Base-by-base conservation (phyloP, 2,797 vertebrate genomes). In the Sternotherus odoratus region DNA sequence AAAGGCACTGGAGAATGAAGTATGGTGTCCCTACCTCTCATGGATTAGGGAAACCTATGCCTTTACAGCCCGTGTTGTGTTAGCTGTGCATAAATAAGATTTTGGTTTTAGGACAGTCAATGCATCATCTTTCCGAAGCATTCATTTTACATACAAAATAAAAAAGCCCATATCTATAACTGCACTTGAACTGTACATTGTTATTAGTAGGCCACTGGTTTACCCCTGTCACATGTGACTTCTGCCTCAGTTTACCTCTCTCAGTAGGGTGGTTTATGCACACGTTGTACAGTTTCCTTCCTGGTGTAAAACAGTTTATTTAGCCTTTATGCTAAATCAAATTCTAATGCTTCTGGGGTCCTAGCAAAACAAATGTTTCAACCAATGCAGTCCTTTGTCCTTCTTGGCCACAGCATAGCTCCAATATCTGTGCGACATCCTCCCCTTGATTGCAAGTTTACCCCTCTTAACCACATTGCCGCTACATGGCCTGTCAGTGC, bases 371-470 rank as follows among this genome's bases (percentile, higher is more conserved):
- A 39, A 66, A 85, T 1, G 0, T 75, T 91, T 74, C 36, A 88
- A 69, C 12, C 39, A 81, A 43, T 26, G 77, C 8, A 79, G 72
- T 85, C 36, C 51, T 0, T 0, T 28, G 3, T 30, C 79, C 77
- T 33, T 24, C 0, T 0, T 79, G 15, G 23, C 19, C 54, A 78
- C 24, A 17, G 36, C 12, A 4, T 48, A 60, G 17, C 5, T 26
- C 28, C 28, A 54, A 12, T 33, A 2, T 21, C 11, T 4, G 30
- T 3, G 1, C 77, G 43, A 85, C 51, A 15, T 69, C 26, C 13
- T 79, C 83, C 24, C 49, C n/a, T 60, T 21, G 79, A 90, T 8
- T 92, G 87, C 6, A 23, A 19, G 36, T 12, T 16, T 11, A 9
- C 21, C 3, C 83, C 75, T 26, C 39, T 3, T n/a, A 57, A 3